Conservation (phyloP, 2,797 vertebrate species). For the Lerista edwardsae region DNA sequence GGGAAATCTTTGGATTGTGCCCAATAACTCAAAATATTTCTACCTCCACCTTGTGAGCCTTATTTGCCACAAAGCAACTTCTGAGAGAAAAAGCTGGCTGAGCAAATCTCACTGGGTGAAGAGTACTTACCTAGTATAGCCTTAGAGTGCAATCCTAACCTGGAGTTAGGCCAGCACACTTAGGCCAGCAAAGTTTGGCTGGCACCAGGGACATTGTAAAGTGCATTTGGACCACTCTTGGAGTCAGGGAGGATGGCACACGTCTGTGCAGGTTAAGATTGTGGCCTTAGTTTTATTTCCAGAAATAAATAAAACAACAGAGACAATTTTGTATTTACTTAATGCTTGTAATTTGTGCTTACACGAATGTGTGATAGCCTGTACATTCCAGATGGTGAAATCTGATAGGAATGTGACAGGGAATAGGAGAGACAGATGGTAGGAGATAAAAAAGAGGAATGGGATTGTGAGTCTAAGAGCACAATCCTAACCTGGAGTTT, state of each 20-base stretch:
- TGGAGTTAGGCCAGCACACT: too few species aligned
- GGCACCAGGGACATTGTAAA: too few species aligned
- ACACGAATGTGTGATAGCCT: neutral
- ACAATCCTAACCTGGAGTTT: neutral
- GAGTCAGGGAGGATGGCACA: too few species aligned
- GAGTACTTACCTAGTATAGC: too few species aligned
- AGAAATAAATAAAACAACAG: neutral
- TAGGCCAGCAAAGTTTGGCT: too few species aligned
- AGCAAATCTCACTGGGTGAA: too few species aligned
- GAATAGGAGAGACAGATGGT: neutral
- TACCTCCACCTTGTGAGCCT: neutral
- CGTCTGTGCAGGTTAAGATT: too few species aligned
- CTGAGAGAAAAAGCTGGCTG: neutral
- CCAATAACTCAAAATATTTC: too few species aligned
- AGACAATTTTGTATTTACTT: neutral
- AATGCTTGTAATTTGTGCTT: neutral
- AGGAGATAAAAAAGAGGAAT: neutral
- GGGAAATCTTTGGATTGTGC: neutral
- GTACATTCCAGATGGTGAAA: neutral
- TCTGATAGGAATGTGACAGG: neutral
- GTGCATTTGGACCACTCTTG: too few species aligned
- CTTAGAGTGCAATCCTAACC: too few species aligned
- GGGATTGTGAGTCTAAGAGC: neutral
- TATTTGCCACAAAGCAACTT: neutral
- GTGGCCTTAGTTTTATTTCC: slow-evolving; percentile 6